Evolutionary conservation across 2,888 invertebrate genomes (phyloP), one percentile per base, ranked within the genome.

Genomic region (Seira ritae): DNA sequence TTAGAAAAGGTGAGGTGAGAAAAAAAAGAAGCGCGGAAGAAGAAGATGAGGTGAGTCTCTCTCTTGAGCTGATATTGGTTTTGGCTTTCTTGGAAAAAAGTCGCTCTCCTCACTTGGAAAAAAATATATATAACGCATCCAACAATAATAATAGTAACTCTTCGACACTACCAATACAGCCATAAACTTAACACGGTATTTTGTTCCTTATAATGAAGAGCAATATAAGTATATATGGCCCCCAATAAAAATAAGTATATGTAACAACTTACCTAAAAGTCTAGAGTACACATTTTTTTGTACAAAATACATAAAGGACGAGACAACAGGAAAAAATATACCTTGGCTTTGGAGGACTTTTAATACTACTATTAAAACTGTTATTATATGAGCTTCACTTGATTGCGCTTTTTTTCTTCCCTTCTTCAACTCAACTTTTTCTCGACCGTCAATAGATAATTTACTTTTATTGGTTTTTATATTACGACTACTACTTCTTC

Each of bases 381-480:
- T 82, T 82, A 82, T 82, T 82, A 77, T 82, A 50, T 73, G 82
- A 82, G 82, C 68, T 68, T 82, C 82, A 69, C 77, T 77, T 82
- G 82, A 82, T 77, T 82, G 77, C 77, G 66, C 77, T 73, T 76
- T 82, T 75, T 55, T 37, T 66, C 68, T 55, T 68, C 24, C 67
- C 55, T 76, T 72, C 68, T 31, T 31, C 31, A 31, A 31, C 31
- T 55, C 15, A 55, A 55, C 55, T 55, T 55, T 55, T n/a, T n/a
- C n/a, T 55, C 55, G 55, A 55, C 55, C 55, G 55, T 82, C 82
- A 82, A 82, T 82, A 82, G 82, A 82, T 82, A 82, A 82, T 82
- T 82, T 82, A 82, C 73, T 82, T 55, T 82, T 82, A 82, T 82
- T 82, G 82, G 82, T 82, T 82, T 55, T 55, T 78, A 77, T 77